These are phyloP conservation scores for Unio pictorum DNA, from an alignment of 2,888 invertebrate genomes.

Conservation along the genomic window DNA sequence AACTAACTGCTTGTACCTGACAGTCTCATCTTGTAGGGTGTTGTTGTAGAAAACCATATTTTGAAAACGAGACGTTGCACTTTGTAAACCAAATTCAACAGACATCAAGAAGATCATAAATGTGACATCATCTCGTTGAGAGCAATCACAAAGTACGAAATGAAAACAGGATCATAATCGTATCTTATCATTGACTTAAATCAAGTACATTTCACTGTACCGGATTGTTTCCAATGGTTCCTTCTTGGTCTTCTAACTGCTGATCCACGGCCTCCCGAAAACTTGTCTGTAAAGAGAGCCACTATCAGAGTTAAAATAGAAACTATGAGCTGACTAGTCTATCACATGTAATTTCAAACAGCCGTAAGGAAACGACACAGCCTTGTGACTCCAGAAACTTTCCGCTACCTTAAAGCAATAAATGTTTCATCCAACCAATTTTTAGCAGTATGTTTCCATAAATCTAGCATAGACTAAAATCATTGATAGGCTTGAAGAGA, in stretches of 20 bases:
- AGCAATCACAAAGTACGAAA: background rate
- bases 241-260: too few relatives aligned
- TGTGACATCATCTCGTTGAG: constrained; percentile 5
- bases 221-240: background rate
- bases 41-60: background rate
- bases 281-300: constrained; percentile 1
- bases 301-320: constrained; percentile 4
- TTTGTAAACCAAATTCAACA: constrained; percentile 11
- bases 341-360: constrained; percentile 19
- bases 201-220: background rate
- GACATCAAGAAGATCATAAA: constrained; percentile 11
- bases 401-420: constrained; percentile 21
- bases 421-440: constrained; percentile 22
- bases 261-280: background rate
- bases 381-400: constrained; percentile 34
- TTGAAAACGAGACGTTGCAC: constrained; percentile 8
- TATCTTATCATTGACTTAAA: background rate
- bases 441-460: background rate
- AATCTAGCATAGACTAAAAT: constrained; percentile 13
- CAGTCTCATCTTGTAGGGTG: background rate
- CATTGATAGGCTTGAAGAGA: constrained; percentile 39
- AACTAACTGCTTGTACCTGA: background rate
- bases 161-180: background rate
- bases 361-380: constrained; percentile 17
- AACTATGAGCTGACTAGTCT: constrained; percentile 17